Base-by-base conservation (phyloP, 2,113 vertebrate species). In the Spea bombifrons region DNA sequence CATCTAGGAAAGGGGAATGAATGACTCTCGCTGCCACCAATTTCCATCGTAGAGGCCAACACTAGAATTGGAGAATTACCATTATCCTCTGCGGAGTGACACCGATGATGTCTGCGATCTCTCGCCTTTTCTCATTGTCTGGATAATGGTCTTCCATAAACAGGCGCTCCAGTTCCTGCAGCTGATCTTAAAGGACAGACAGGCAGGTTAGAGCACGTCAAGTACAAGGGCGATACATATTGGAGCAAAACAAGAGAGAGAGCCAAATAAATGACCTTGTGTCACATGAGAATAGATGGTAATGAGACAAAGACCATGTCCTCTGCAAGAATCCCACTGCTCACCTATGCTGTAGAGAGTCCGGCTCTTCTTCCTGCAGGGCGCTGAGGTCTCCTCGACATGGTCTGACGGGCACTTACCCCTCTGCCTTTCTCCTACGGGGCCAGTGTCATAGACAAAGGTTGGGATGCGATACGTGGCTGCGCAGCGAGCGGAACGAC, bases 61-160 rank as follows among this genome's bases (percentile, higher is more conserved):
- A 30, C 30, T 30, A 30, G 30, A 30, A 43, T 6, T 47, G 8
- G 45, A 15, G 3, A 1, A 1, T 91, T 84, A 97, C 97, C 97
- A 97, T 94, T 83, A 99, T 92, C 75, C 95, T 93, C 50, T 97
- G 96, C 7, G 97, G 94, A 0, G 95, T 94, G 49, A 99, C 96
- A 5, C 96, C 95, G 70, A 98, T 90, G 0, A 87, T 86, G 15
- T 92, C 89, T 2, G 97, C 95, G 0, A 99, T 97, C 83, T 94
- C 88, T 43, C 85, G 92, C 75, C 96, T 94, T 85, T 94, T 98
- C 44, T 97, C 97, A 0, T 85, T 90, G 9, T 98, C 96, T 0
- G 97, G 97, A 65, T 99, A 99, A 84, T 95, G 97, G 75, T 99
- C 97, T 43, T 96, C 94, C 64, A 94, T 90, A 84, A 99, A 99